These are phyloP conservation scores for Heliconius nattereri DNA, from an alignment of 1,140 invertebrate genomes.

Conservation along the genomic window DNA sequence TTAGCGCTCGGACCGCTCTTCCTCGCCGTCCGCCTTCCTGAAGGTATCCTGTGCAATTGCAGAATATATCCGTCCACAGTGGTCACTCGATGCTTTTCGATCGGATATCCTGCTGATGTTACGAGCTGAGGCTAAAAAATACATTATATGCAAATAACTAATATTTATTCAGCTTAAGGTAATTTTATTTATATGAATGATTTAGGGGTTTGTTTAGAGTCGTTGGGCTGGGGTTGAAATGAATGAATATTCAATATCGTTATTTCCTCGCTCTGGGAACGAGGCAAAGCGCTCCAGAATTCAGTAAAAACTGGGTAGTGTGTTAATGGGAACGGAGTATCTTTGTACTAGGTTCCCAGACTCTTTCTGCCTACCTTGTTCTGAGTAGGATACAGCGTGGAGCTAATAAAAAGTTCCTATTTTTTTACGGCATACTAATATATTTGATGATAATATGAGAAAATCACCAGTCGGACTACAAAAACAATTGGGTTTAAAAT, in stretches of 20 bases:
- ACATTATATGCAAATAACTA: not conserved
- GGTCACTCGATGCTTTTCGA: constrained; percentile 84
- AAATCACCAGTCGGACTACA: too few relatives aligned
- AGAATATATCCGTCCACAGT: constrained; percentile 88
- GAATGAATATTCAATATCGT: too few relatives aligned
- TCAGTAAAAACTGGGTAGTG: too few relatives aligned
- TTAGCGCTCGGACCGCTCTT: constrained; percentile 58
- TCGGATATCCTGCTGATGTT: constrained; percentile 82
- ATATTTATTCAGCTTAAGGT: too few relatives aligned
- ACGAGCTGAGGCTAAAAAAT: constrained; percentile 73
- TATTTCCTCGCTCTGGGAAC: too few relatives aligned
- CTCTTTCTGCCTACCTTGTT: not conserved
- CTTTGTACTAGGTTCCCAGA: too few relatives aligned
- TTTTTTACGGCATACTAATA: too few relatives aligned
- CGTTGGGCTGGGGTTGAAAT: too few relatives aligned
- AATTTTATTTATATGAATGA: not conserved
- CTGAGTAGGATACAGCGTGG: not conserved
- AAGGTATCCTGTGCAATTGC: constrained; percentile 85
- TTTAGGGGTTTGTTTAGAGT: too few relatives aligned
- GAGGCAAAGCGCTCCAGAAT: too few relatives aligned
- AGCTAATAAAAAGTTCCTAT: not conserved
- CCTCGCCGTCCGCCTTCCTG: constrained; percentile 52
- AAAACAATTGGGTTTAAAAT: too few relatives aligned
- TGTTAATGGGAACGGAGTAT: not conserved
- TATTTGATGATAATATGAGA: too few relatives aligned